Conservation (phyloP, 2,888 invertebrate species). For the Coleophora flavipennella region DNA sequence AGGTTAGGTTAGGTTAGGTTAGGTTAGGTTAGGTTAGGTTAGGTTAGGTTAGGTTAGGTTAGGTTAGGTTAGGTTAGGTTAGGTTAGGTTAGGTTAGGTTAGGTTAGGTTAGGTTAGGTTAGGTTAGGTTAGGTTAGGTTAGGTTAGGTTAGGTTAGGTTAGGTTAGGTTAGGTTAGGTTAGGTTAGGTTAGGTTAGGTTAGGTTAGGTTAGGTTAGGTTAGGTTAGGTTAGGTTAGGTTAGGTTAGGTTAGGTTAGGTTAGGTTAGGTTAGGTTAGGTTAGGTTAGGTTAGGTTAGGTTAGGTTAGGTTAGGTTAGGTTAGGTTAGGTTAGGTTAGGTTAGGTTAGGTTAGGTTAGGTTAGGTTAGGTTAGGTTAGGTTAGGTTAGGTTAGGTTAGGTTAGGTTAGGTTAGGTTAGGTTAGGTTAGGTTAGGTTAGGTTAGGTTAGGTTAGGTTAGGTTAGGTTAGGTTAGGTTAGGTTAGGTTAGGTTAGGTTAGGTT, state of each 20-base stretch:
- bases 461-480: slow-evolving; percentile 8
- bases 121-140: slow-evolving; percentile 10
- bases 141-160: slow-evolving; percentile 11
- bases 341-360: slow-evolving; percentile 12
- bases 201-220: slow-evolving; percentile 10
- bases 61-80: slow-evolving; percentile 12
- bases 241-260: slow-evolving; percentile 11
- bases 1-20: slow-evolving; percentile 4
- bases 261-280: slow-evolving; percentile 7
- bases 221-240: slow-evolving; percentile 11
- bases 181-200: slow-evolving; percentile 8
- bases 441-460: slow-evolving; percentile 6
- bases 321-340: slow-evolving; percentile 11
- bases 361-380: slow-evolving; percentile 10
- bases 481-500: slow-evolving; percentile 9
- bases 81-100: slow-evolving; percentile 10
- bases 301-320: slow-evolving; percentile 12
- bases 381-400: slow-evolving; percentile 9
- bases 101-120: slow-evolving; percentile 10
- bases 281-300: slow-evolving; percentile 11
- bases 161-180: slow-evolving; percentile 10
- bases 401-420: slow-evolving; percentile 9
- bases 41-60: slow-evolving; percentile 14
- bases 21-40: slow-evolving; percentile 11
- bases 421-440: slow-evolving; percentile 9